These are phyloP conservation scores for Heterodera filipjevi DNA, from an alignment of 2,888 invertebrate species.

Conservation along the genomic window DNA sequence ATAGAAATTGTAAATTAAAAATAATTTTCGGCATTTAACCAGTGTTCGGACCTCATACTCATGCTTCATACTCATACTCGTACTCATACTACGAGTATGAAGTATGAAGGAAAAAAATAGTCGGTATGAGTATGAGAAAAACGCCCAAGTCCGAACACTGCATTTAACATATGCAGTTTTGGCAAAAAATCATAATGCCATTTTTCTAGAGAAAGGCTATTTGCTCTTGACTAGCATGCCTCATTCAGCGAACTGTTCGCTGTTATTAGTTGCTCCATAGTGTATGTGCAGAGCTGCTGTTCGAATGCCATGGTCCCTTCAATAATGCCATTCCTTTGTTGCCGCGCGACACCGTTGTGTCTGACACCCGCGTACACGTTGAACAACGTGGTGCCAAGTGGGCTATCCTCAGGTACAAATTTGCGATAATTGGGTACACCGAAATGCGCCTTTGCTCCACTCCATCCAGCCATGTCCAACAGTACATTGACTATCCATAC, in stretches of 20 bases:
- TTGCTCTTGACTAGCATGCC: neutral
- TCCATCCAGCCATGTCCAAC: slow-evolving; percentile 38
- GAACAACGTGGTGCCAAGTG: slow-evolving; percentile 31
- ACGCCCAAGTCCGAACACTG: too few species aligned
- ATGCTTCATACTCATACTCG: too few species aligned
- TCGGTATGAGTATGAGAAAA: too few species aligned
- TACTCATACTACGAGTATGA: too few species aligned
- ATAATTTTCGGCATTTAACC: too few species aligned
- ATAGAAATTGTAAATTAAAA: too few species aligned
- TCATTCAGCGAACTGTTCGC: neutral
- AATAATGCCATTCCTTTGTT: neutral
- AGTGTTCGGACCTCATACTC: too few species aligned
- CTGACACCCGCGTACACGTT: slow-evolving; percentile 30
- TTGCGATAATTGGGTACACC: slow-evolving; percentile 37
- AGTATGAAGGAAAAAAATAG: too few species aligned
- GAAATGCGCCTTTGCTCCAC: slow-evolving; percentile 40
- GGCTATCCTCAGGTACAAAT: slow-evolving; percentile 39
- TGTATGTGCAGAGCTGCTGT: neutral
- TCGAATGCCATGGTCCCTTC: neutral
- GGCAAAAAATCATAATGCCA: neutral
- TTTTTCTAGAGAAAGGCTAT: neutral
- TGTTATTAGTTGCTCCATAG: neutral
- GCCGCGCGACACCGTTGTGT: neutral
- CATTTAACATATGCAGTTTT: too few species aligned
- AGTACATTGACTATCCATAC: slow-evolving; percentile 21